phyloP scores from a whole-genome alignment of 35 echinoderm and acorn worm species.

The Diadema setosum region DNA sequence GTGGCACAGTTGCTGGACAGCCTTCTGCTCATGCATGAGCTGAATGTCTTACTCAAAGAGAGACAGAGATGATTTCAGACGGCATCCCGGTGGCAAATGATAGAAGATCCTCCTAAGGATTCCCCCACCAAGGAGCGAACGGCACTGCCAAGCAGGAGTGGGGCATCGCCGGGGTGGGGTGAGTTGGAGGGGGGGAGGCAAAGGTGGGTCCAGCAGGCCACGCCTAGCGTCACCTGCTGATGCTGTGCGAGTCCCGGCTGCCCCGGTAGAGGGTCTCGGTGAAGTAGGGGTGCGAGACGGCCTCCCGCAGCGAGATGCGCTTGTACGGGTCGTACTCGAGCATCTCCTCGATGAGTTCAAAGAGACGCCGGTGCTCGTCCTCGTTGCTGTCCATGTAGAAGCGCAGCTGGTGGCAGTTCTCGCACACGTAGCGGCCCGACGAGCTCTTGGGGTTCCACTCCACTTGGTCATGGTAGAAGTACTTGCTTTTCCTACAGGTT shows the following conservation, averaged over 20 bases:
- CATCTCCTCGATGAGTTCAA: slow-evolving; percentile 82
- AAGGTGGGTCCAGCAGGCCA: too few relatives aligned
- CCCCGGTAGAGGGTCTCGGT: slow-evolving; percentile 23
- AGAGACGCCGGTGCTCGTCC: slow-evolving; percentile 68
- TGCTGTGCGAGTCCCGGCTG: slow-evolving; percentile 68
- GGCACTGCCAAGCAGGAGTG: too few relatives aligned
- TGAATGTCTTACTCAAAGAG: too few relatives aligned
- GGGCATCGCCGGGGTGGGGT: too few relatives aligned
- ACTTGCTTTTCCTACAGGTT: slow-evolving; percentile 84
- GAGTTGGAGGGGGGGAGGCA: background rate
- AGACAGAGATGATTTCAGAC: too few relatives aligned
- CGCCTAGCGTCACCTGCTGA: slow-evolving; percentile 84
- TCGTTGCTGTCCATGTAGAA: slow-evolving; percentile 17
- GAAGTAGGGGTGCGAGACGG: slow-evolving; percentile 78
- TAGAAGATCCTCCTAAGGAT: too few relatives aligned
- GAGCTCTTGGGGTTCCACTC: slow-evolving; percentile 84
- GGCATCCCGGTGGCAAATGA: too few relatives aligned
- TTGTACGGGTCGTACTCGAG: slow-evolving; percentile 70
- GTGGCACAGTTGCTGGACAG: too few relatives aligned
- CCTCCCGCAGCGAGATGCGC: slow-evolving; percentile 48
- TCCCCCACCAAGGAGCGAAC: too few relatives aligned
- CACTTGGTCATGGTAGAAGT: slow-evolving; percentile 70
- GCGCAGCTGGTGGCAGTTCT: slow-evolving; percentile 80
- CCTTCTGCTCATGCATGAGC: too few relatives aligned
- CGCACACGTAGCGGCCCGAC: slow-evolving; percentile 85